Evolutionary conservation across 1,140 invertebrate genomes (phyloP).

Genomic region (Trichogramma pretiosum): DNA sequence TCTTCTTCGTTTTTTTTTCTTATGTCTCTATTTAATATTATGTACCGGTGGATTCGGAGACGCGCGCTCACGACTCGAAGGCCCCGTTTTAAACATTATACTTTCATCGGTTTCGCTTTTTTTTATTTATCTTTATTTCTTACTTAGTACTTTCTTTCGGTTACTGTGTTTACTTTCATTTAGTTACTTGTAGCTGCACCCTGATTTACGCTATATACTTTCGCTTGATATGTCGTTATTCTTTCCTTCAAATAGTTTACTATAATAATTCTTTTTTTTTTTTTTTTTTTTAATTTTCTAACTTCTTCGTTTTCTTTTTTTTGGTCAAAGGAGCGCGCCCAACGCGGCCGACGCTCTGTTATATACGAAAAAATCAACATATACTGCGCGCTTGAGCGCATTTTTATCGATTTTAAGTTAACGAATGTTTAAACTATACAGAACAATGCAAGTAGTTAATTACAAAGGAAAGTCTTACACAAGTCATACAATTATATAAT

Average conservation of each 20-base stretch:
- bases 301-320: too few species aligned
- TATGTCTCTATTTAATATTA: too few species aligned
- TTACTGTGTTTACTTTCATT: conserved; percentile 17
- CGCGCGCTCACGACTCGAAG: conserved; percentile 13
- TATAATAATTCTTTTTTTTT: background rate
- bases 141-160: background rate
- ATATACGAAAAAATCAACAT: too few species aligned
- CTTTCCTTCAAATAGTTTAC: too few species aligned
- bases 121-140: too few species aligned
- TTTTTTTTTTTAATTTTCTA: background rate
- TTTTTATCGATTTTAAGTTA: too few species aligned
- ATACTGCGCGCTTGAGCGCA: too few species aligned
- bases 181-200: background rate
- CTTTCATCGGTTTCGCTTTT: conserved; percentile 3
- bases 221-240: background rate
- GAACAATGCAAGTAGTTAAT: too few species aligned
- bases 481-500: background rate
- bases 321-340: background rate
- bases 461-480: too few species aligned
- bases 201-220: conserved; percentile 1
- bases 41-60: background rate
- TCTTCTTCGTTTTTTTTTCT: too few species aligned
- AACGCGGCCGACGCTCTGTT: too few species aligned
- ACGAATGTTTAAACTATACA: too few species aligned
- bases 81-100: conserved; percentile 14